Conservation (phyloP, 2,113 vertebrate species). For the Apeltes quadracus region DNA sequence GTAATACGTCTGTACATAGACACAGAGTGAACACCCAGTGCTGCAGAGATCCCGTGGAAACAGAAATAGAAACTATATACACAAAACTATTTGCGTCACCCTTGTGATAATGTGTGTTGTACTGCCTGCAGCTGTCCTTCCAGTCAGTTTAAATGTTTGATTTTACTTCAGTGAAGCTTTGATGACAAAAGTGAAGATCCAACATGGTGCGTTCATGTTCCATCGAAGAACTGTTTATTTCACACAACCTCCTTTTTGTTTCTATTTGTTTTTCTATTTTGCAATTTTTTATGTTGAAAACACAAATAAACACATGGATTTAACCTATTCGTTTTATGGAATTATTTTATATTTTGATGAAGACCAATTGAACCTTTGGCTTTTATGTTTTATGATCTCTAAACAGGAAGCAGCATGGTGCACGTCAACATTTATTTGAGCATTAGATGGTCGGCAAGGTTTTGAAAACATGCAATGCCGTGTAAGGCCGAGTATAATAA, state of each 20-base stretch:
- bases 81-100: conserved; percentile 32
- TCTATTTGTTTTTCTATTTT: not conserved
- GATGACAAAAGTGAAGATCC: conserved; percentile 31
- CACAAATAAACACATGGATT: not conserved
- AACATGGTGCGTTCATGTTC: conserved; percentile 43
- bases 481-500: not conserved
- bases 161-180: conserved; percentile 27
- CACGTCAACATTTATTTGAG: conserved; percentile 2
- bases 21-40: not conserved
- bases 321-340: not conserved
- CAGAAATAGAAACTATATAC: conserved; percentile 37
- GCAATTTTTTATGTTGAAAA: not conserved
- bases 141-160: conserved; percentile 40
- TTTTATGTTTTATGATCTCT: not conserved
- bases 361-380: not conserved
- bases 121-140: conserved; percentile 44
- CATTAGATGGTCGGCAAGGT: conserved; percentile 31
- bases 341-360: not conserved
- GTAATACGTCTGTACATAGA: not conserved
- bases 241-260: conserved; percentile 18
- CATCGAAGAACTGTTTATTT: conserved; percentile 11
- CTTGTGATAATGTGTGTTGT: conserved; percentile 29
- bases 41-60: conserved; percentile 5
- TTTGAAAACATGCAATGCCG: conserved; percentile 25
- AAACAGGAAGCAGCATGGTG: conserved; percentile 5